Evolutionary conservation across 2,888 invertebrate species (phyloP).

Genomic region (Melinopterus prodromus): DNA sequence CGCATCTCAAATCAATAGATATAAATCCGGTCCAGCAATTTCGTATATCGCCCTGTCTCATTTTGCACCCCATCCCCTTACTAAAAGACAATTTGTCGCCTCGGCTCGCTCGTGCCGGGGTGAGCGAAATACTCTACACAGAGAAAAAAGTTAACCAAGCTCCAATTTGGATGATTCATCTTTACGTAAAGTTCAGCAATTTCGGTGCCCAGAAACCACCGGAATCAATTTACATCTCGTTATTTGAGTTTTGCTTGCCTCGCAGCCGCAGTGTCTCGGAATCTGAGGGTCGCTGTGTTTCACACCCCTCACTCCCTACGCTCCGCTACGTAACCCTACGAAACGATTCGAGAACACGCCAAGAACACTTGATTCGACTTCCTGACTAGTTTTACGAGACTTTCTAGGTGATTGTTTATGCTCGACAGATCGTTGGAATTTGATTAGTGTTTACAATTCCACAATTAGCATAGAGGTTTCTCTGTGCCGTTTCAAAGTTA

Average conservation of each 20-base stretch:
- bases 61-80: not conserved
- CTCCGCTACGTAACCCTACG: not conserved
- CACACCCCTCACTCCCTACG: not conserved
- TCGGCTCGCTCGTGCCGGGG: not conserved
- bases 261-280: constrained; percentile 45
- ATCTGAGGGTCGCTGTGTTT: constrained; percentile 31
- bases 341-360: not conserved
- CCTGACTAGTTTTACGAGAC: not conserved
- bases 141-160: constrained; percentile 55
- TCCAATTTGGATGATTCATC: constrained; percentile 58
- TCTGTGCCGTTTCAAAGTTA: too few relatives aligned
- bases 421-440: not conserved
- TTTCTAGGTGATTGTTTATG: not conserved
- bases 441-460: too few relatives aligned
- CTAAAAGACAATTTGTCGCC: not conserved
- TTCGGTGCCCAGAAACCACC: constrained; percentile 55
- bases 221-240: constrained; percentile 62
- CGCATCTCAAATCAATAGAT: not conserved
- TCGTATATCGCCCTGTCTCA: not conserved
- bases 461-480: too few relatives aligned
- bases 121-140: not conserved
- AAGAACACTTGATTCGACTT: too few relatives aligned
- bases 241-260: constrained; percentile 48
- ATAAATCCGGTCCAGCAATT: not conserved
- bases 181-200: constrained; percentile 59